phyloP scores from a whole-genome alignment of 64 coral and sea anemone genomes.

The Hydrozoanthus tunicans region DNA sequence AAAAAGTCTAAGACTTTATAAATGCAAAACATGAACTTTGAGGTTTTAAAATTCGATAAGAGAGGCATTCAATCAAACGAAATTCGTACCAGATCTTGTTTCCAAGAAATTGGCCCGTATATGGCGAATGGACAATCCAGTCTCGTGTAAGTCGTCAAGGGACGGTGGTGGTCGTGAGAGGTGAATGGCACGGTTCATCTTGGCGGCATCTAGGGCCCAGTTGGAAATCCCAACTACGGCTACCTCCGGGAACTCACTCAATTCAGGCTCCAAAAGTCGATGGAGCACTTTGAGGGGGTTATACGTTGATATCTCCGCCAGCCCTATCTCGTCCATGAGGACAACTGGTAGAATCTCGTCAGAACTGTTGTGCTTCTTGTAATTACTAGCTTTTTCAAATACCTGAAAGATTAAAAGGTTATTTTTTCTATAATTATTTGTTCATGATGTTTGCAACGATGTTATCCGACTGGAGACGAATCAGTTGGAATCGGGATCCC shows the following conservation, averaged over 20 bases:
- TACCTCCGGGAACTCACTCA: constrained; percentile 47
- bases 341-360: constrained; percentile 37
- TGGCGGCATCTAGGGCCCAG: constrained; percentile 76
- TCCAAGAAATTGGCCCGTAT: not conserved
- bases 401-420: not conserved
- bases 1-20: too few species aligned
- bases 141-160: constrained; percentile 61
- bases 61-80: too few species aligned
- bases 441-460: too few species aligned
- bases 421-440: too few species aligned
- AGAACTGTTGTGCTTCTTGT: constrained; percentile 47
- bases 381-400: constrained; percentile 41
- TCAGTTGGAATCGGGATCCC: too few species aligned
- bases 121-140: constrained; percentile 58
- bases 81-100: constrained; percentile 10
- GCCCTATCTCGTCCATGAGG: constrained; percentile 47
- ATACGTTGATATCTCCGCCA: constrained; percentile 52
- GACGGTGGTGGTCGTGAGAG: constrained; percentile 78
- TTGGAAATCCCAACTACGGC: constrained; percentile 52
- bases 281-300: constrained; percentile 55
- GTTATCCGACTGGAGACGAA: too few species aligned
- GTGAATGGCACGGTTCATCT: constrained; percentile 92
- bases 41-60: too few species aligned
- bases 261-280: constrained; percentile 46
- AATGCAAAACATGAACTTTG: too few species aligned